Base-by-base conservation (phyloP, 2,113 vertebrate genomes). In the Nesospiza acunhae region DNA sequence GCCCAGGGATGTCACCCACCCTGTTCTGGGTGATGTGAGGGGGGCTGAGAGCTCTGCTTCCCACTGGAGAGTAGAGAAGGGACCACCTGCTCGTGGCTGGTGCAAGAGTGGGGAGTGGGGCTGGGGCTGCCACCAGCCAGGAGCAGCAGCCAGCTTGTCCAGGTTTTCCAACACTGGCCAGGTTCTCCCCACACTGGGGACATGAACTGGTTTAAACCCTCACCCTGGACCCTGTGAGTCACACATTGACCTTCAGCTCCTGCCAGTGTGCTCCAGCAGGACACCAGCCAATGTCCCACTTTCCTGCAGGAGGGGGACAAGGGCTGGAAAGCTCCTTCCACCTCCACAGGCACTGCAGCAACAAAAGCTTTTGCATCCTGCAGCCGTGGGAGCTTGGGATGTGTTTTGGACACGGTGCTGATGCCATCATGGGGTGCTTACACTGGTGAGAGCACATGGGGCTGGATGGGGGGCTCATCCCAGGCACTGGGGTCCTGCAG, bases 191-290 rank as follows among this genome's bases (percentile, higher is more conserved):
- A 4, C 0, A 0, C 24, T 9, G 55, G 23, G 55, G 19, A 24
- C 37, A 27, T 60, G 37, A 89, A 28, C 41, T 5, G 49, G 20
- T 56, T 72, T 70, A 72, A 78, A 64, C 44, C 58, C 33, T 73
- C 26, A 4, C 13, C 6, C 9, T 21, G 23, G 11, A 59, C 35
- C 44, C 68, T 16, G 8, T 18, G 21, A 55, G 44, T 68, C 59
- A 11, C 13, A 14, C 19, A 5, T 0, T 3, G 77, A 58, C 50
- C 22, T 63, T 37, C 49, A 24, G 58, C 72, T 89, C 58, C 72
- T 5, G 1, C 55, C 75, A n/a, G 66, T 0, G 24, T 0, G 2
- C 12, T 6, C 50, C 6, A 5, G 5, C 42, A 31, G 58, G 47
- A 46, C 63, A 42, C 17, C 37, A 33, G 53, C 27, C 56, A 26